A percentile compares a stretch with the other conserved stretches of the same genome.
These are phyloP conservation scores for Amblyopsis hoosieri DNA, from an alignment of 2,797 vertebrate species.

Conservation along the genomic window DNA sequence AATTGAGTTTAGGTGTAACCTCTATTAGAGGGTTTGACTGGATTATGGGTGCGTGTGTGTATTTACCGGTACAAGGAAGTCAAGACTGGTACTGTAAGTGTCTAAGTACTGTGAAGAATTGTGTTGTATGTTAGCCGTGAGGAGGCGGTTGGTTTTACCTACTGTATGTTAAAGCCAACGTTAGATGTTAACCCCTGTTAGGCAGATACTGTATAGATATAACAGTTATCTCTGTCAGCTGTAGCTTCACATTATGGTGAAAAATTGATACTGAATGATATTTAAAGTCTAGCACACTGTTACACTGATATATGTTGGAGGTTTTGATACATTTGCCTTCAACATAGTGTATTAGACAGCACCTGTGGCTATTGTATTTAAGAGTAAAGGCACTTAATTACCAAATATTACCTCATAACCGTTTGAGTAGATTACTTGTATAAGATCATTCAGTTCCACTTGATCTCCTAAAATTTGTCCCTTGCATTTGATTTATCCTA, in stretches of 20 bases:
- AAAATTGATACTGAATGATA: constrained; percentile 10
- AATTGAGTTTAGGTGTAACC: constrained; percentile 26
- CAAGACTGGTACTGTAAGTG: constrained; percentile 35
- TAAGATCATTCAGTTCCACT: neutral
- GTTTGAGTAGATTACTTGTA: constrained; percentile 13
- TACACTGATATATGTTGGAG: constrained; percentile 22
- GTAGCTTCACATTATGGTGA: no score
- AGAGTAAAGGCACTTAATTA: constrained; percentile 20
- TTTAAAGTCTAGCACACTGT: constrained; percentile 25
- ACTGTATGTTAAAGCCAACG: constrained; percentile 9
- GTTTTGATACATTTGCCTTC: constrained; percentile 39
- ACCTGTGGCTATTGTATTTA: constrained; percentile 19
- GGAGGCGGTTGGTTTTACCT: constrained; percentile 12
- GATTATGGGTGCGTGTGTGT: constrained; percentile 5
- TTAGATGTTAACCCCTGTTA: neutral
- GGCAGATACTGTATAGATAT: constrained; percentile 13
- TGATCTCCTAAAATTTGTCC: neutral
- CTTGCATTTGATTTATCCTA: no score
- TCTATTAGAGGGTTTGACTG: neutral
- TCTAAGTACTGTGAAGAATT: constrained; percentile 34
- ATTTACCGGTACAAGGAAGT: constrained; percentile 1
- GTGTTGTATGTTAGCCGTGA: constrained; percentile 45
- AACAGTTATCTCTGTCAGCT: constrained; percentile 16
- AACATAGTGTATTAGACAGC: constrained; percentile 5
- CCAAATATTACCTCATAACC: constrained; percentile 48